phyloP scores from a whole-genome alignment of 2,888 invertebrate species.

The Limnephilus rhombicus region DNA sequence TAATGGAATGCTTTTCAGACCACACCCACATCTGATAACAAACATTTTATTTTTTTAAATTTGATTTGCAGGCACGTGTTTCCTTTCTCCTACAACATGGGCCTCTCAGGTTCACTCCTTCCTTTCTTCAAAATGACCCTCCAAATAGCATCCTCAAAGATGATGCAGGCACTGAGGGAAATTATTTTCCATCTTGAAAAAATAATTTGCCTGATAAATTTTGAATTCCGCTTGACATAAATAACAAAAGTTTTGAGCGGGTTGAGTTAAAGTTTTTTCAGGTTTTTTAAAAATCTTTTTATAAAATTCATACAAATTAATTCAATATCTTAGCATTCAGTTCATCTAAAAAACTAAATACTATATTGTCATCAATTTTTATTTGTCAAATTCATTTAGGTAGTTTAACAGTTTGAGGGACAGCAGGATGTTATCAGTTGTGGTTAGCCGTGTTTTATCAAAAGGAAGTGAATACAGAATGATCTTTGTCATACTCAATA shows the following conservation, averaged over 20 bases:
- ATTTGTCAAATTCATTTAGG: not conserved
- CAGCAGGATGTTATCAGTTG: conserved; percentile 33
- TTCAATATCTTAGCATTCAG: not conserved
- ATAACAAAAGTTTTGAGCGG: not conserved
- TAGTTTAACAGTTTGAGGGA: conserved; percentile 38
- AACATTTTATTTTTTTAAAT: no score
- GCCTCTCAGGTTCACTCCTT: no score
- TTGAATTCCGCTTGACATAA: not conserved
- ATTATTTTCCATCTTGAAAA: not conserved
- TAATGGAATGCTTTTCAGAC: no score
- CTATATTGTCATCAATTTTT: not conserved
- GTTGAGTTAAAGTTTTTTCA: not conserved
- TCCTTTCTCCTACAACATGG: no score
- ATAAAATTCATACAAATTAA: not conserved
- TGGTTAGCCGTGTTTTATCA: conserved; percentile 49
- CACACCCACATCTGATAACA: no score
- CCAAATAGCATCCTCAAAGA: no score
- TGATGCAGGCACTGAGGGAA: no score
- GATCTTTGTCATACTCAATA: conserved; percentile 7
- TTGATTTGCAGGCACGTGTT: no score
- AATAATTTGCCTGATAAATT: not conserved
- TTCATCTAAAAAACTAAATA: not conserved
- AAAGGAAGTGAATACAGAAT: conserved; percentile 42
- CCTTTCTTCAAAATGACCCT: no score
- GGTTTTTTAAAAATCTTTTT: not conserved